Conservation (phyloP, 1,140 invertebrate species). For the Sycophaga agraensis region DNA sequence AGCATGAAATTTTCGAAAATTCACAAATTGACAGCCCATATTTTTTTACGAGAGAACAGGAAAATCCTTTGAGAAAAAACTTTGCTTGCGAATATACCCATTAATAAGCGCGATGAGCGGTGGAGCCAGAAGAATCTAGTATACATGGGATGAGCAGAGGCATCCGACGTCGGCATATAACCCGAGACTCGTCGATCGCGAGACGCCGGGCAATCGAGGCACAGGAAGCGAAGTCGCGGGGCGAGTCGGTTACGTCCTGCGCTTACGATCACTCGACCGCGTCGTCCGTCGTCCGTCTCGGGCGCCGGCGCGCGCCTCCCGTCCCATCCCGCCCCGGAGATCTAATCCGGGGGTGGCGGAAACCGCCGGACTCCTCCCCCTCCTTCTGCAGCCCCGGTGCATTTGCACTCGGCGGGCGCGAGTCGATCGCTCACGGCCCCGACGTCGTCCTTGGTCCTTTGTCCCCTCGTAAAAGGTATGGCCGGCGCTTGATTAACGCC, state of each 20-base stretch:
- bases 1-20: too few species aligned
- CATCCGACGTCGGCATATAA: too few species aligned
- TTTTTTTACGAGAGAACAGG: too few species aligned
- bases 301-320: not conserved
- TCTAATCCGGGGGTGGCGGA: constrained; percentile 42
- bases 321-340: constrained; percentile 32
- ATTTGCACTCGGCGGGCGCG: constrained; percentile 24
- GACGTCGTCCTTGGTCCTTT: not conserved
- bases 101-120: too few species aligned
- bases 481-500: constrained; percentile 42
- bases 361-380: constrained; percentile 10
- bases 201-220: too few species aligned
- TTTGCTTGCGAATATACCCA: too few species aligned
- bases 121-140: too few species aligned
- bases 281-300: not conserved
- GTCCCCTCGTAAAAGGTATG: constrained; percentile 35
- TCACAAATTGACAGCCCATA: too few species aligned
- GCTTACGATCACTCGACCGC: constrained; percentile 9
- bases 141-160: too few species aligned
- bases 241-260: constrained; percentile 5
- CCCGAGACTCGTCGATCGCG: too few species aligned
- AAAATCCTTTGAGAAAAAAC: too few species aligned
- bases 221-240: too few species aligned
- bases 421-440: constrained; percentile 41
- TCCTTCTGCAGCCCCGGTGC: not conserved